These are phyloP conservation scores for Sclerodermus sp. DNA, from an alignment of 2,888 invertebrate species.

Conservation along the genomic window DNA sequence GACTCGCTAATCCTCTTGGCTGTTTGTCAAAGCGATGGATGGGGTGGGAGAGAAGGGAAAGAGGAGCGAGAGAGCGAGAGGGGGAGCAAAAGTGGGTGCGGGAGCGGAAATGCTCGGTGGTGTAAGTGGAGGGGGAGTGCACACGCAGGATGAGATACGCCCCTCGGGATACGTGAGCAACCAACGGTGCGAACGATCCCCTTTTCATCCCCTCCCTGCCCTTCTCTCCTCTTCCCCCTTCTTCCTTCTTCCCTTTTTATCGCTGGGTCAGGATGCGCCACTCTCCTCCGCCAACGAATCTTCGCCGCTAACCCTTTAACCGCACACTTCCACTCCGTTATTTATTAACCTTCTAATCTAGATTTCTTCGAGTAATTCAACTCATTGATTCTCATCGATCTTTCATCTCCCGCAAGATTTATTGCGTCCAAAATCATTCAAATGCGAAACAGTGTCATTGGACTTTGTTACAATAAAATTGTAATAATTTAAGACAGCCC, in stretches of 20 bases:
- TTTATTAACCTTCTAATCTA: no score
- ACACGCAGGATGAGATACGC: conserved; percentile 36
- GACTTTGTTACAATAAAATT: no score
- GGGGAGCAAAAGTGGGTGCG: conserved; percentile 9
- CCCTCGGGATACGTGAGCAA: conserved; percentile 47
- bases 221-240: conserved; percentile 32
- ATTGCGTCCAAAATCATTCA: no score
- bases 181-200: conserved; percentile 47
- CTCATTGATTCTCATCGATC: no score
- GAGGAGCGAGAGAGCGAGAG: background rate
- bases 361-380: no score
- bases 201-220: conserved; percentile 18
- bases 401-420: no score
- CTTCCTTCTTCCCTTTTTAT: background rate
- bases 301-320: no score
- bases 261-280: conserved; percentile 11
- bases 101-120: conserved; percentile 19
- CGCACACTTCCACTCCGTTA: no score
- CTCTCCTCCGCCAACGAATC: no score
- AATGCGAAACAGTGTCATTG: no score
- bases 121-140: background rate
- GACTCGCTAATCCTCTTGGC: conserved; percentile 58
- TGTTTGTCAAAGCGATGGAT: conserved; percentile 47
- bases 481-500: no score
- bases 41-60: conserved; percentile 17